Evolutionary conservation across 2,888 invertebrate species (phyloP).

Genomic region (Acanthosoma haemorrhoidale): DNA sequence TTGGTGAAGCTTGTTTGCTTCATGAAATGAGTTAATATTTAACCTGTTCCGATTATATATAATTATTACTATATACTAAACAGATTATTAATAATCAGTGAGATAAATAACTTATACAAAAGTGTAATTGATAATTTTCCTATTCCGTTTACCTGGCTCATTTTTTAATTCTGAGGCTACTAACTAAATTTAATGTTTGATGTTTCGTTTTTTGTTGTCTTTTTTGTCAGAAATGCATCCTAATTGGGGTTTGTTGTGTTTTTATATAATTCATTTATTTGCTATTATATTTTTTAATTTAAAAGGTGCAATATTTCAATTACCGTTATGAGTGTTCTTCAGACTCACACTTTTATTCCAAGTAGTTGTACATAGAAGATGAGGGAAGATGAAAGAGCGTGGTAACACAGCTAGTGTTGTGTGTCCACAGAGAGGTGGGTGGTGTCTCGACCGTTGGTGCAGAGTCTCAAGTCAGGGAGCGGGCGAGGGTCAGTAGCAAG

Average conservation of each 20-base stretch:
- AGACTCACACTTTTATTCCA: slow-evolving; percentile 13
- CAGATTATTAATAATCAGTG: too few relatives aligned
- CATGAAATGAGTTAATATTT: too few relatives aligned
- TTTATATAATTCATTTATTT: neutral
- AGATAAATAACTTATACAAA: too few relatives aligned
- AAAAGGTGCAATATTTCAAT: neutral
- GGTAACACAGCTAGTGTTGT: slow-evolving; percentile 29
- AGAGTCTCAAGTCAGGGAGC: slow-evolving; percentile 32
- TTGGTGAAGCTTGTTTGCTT: too few relatives aligned
- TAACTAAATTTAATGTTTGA: neutral
- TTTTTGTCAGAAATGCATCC: neutral
- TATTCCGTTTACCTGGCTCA: neutral
- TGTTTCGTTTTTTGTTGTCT: neutral
- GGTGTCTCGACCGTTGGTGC: slow-evolving; percentile 32
- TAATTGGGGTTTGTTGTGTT: neutral
- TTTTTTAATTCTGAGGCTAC: neutral
- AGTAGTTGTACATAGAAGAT: neutral
- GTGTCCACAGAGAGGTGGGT: slow-evolving; percentile 35
- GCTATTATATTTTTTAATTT: neutral
- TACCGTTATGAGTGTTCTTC: slow-evolving; percentile 23
- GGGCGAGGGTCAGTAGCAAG: slow-evolving; percentile 17
- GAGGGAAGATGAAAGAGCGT: neutral
- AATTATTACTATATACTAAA: too few relatives aligned
- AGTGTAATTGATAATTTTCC: neutral
- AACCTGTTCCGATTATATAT: too few relatives aligned